Evolutionary conservation across 1,140 invertebrate species (phyloP), one percentile per base, ranked within the genome.

Genomic region (Cyclina sinensis): DNA sequence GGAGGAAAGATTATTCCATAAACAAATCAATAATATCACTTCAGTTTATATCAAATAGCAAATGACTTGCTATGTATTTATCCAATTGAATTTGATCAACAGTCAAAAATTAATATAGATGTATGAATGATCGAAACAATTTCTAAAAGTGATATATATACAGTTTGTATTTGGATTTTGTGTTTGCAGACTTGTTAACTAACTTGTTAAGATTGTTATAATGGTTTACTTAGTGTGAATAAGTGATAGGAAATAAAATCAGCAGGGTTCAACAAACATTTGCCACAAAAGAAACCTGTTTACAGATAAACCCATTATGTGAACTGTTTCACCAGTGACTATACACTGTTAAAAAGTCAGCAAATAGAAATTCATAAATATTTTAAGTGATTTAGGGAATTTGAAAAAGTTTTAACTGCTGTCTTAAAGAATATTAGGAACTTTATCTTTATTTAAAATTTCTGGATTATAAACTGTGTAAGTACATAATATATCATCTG

Each of bases 1-100:
- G 43, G 7, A 46, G 16, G 16, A 46, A 7, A 5, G n/a, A 30
- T 65, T 2, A 65, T 30, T 65, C 30, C 27, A 24, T 65, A 3
- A 65, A 35, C 30, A 65, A 65, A 65, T 70, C 32, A 70, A 70
- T 70, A 70, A 37, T 70, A 70, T 70, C 35, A 37, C 37, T 37
- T 70, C n/a, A 70, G 32, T 70, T 70, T 70, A 37, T 65, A 18
- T 65, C 59, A 27, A 3, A 65, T 65, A 65, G 27, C 59, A 65
- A 30, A 65, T 7, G 1, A 65, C 27, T 65, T 65, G 59, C 11
- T 30, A 18, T 65, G 59, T 65, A 65, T 9, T 65, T 65, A 35
- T 65, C 30, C 59, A 65, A 70, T 39, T 11, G 27, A 39, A 70
- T 18, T 35, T 70, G 35, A 37, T 37, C 18, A 70, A 70, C 27